Evolutionary conservation across 2,888 invertebrate genomes (phyloP), one percentile per base, ranked within the genome.

Genomic region (Hemicrepidius hirtus): DNA sequence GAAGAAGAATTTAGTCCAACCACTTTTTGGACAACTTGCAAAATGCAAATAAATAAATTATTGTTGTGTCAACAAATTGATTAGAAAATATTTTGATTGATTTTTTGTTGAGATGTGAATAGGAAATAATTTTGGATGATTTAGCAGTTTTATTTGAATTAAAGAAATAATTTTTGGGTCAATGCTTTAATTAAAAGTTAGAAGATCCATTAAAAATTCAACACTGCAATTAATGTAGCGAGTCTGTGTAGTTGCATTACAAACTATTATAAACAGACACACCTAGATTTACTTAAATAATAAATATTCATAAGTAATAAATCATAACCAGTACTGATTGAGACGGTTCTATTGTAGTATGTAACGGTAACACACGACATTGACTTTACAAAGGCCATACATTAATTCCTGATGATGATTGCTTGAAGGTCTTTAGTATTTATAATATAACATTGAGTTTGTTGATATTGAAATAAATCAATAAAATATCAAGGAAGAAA

Each of bases 111-210:
- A n/a, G n/a, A 24, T 24, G 2, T 24, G 24, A 3, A 24, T 24
- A 24, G 5, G 5, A 24, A 24, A 40, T 13, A 40, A 40, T 13
- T 40, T 40, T 6, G 13, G 2, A 5, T 24, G 24, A 24, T 16
- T 6, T 16, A 13, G 46, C 20, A 1, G 16, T 7, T 46, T 16
- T 18, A 1, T 10, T 6, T 13, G 1, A 2, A 5, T 28, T 28
- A 57, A 1, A 55, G 35, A 55, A 13, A 21, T 68, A 68, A 68
- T 68, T 57, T 68, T 13, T 68, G 50, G 68, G 68, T 68, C 59
- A 59, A 16, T 24, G 68, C 9, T 60, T 68, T 49, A 68, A 68
- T 68, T 68, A 68, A 65, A 55, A 20, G 28, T 21, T 13, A 24
- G 16, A 55, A 65, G 66, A 60, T 16, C 16, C 37, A 68, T 68